Evolutionary conservation across 1,140 invertebrate species (phyloP).

Genomic region (Nephila pilipes): DNA sequence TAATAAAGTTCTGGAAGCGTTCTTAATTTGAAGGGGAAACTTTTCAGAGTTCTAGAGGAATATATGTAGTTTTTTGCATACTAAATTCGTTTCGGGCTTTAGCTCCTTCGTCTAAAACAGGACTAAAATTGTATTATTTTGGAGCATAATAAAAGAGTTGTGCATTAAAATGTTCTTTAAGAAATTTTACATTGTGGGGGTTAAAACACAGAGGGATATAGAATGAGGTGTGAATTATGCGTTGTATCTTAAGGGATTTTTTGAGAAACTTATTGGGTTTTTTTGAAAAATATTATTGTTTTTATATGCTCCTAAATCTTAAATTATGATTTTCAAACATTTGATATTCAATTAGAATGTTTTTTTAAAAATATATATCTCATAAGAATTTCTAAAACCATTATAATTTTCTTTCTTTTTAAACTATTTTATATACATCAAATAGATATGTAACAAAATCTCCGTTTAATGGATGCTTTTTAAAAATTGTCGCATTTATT

Average conservation of each 20-base stretch:
- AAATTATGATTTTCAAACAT: background rate
- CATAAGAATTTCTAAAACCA: background rate
- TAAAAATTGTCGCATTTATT: no score
- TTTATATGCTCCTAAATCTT: background rate
- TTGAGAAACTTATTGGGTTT: background rate
- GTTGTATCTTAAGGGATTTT: background rate
- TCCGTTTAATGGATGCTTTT: no score
- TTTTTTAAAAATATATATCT: background rate
- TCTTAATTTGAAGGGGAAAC: background rate
- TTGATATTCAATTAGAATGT: background rate
- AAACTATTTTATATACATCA: no score
- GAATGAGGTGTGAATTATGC: background rate
- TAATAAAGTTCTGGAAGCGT: conserved; percentile 16
- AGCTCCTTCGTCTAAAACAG: background rate
- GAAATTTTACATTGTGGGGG: background rate
- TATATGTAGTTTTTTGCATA: conserved; percentile 47
- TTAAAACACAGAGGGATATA: background rate
- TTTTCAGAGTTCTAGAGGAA: background rate
- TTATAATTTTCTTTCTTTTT: no score
- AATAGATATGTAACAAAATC: no score
- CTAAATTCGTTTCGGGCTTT: conserved; percentile 41
- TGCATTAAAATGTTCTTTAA: background rate
- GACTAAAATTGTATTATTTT: background rate
- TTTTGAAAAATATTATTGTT: background rate
- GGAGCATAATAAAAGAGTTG: background rate